phyloP scores from a whole-genome alignment of 2,113 vertebrate genomes.

The Leptodactylus fuscus region DNA sequence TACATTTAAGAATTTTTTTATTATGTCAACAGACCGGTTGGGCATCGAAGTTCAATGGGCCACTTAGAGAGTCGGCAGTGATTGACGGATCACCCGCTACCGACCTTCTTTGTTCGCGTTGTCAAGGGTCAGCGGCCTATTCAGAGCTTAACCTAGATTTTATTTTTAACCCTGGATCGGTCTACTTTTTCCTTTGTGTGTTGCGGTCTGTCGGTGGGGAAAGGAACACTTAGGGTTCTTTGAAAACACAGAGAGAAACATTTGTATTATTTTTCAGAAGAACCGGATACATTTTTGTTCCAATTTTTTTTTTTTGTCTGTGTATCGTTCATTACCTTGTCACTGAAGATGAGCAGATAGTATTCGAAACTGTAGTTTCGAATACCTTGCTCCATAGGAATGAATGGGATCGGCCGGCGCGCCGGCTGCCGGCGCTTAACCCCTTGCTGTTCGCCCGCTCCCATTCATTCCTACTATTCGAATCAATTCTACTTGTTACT shows the following conservation, averaged over 20 bases:
- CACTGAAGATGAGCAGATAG: too few species aligned
- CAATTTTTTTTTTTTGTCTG: background rate
- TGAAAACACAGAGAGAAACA: background rate
- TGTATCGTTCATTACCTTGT: too few species aligned
- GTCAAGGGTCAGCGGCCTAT: background rate
- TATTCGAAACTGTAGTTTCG: too few species aligned
- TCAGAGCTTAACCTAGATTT: slow-evolving; percentile 37
- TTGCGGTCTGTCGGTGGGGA: background rate
- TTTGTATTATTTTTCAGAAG: background rate
- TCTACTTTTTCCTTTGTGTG: background rate
- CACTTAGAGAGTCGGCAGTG: background rate
- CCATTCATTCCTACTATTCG: too few species aligned
- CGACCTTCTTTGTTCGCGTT: background rate
- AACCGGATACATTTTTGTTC: background rate
- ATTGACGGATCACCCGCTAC: slow-evolving; percentile 21
- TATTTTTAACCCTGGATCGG: slow-evolving; percentile 12
- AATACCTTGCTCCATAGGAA: too few species aligned
- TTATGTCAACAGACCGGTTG: background rate
- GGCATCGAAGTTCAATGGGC: slow-evolving; percentile 1
- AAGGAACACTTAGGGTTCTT: background rate
- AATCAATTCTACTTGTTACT: too few species aligned
- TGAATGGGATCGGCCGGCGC: too few species aligned
- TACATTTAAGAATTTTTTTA: background rate
- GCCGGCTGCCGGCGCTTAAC: too few species aligned
- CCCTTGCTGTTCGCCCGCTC: too few species aligned